phyloP scores from a whole-genome alignment of 2,113 vertebrate genomes.

The Murina feae region DNA sequence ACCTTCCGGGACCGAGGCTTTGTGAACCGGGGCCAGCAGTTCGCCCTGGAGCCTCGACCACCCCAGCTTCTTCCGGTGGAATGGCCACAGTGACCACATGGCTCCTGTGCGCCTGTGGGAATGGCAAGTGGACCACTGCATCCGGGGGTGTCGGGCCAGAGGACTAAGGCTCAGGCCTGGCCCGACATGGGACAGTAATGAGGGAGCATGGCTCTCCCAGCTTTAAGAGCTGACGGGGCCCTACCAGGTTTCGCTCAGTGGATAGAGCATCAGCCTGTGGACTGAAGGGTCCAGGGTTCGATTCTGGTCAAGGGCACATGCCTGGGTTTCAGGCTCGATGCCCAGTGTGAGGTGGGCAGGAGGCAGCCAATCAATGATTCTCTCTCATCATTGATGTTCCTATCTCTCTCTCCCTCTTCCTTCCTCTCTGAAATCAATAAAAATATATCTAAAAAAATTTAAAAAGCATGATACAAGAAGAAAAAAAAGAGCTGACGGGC shows the following conservation, averaged over 20 bases:
- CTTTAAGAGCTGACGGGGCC: not conserved
- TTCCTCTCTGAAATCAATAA: too few species aligned
- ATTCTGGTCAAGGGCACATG: too few species aligned
- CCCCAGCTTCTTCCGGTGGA: conserved; percentile 91
- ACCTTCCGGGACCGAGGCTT: conserved; percentile 94
- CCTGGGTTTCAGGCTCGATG: too few species aligned
- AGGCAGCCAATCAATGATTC: too few species aligned
- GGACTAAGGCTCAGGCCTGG: accelerated
- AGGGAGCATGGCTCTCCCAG: not conserved
- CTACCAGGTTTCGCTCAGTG: too few species aligned
- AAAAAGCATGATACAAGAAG: too few species aligned
- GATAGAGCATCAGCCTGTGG: too few species aligned
- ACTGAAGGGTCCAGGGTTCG: too few species aligned
- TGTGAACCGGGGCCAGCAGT: conserved; percentile 92
- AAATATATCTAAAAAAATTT: too few species aligned
- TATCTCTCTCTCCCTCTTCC: too few species aligned
- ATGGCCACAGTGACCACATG: conserved; percentile 91
- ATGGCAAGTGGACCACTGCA: conserved; percentile 84
- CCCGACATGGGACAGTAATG: not conserved
- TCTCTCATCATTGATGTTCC: too few species aligned
- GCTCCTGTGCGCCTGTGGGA: conserved; percentile 90
- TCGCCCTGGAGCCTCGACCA: conserved; percentile 91
- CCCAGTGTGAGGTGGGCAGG: too few species aligned
- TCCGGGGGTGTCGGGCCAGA: not conserved
- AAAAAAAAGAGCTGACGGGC: not conserved